Evolutionary conservation across 2,888 invertebrate species (phyloP).

Genomic region (Hirtodrosophila trivittata): DNA sequence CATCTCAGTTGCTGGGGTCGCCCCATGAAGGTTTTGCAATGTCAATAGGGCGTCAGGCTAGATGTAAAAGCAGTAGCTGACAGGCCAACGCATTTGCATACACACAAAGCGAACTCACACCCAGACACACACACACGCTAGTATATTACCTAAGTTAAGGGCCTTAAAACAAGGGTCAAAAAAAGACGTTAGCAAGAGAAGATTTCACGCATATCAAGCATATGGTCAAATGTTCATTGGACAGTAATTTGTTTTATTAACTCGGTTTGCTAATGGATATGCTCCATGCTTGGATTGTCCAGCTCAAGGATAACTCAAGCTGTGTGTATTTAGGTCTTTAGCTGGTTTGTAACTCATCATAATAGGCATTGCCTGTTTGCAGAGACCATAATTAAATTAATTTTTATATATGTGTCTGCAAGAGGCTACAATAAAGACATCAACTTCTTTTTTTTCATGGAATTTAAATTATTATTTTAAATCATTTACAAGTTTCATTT

Average conservation of each 20-base stretch:
- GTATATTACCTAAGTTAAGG: conserved; percentile 24
- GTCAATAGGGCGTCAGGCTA: conserved; percentile 63
- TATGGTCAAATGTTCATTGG: conserved; percentile 28
- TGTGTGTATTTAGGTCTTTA: conserved; percentile 1
- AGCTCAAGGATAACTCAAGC: conserved; percentile 58
- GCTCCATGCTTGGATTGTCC: conserved; percentile 51
- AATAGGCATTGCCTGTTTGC: conserved; percentile 13
- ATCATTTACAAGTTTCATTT: conserved; percentile 29
- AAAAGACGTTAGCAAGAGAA: conserved; percentile 27
- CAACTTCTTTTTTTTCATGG: conserved; percentile 1
- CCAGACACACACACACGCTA: conserved; percentile 9
- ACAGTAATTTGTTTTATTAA: conserved; percentile 41
- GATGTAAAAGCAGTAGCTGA: conserved; percentile 25
- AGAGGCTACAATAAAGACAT: conserved; percentile 29
- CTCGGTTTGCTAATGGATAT: conserved; percentile 57
- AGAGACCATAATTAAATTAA: conserved; percentile 38
- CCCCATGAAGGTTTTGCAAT: conserved; percentile 68
- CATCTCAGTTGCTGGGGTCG: conserved; percentile 19
- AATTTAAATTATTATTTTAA: conserved; percentile 28
- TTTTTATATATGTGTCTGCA: conserved; percentile 31
- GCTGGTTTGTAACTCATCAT: neutral
- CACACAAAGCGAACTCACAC: neutral
- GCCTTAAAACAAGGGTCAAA: conserved; percentile 8
- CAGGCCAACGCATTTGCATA: conserved; percentile 67
- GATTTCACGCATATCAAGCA: conserved; percentile 28